These are phyloP conservation scores for Pelobates fuscus DNA, from an alignment of 2,113 vertebrate species.

Conservation along the genomic window DNA sequence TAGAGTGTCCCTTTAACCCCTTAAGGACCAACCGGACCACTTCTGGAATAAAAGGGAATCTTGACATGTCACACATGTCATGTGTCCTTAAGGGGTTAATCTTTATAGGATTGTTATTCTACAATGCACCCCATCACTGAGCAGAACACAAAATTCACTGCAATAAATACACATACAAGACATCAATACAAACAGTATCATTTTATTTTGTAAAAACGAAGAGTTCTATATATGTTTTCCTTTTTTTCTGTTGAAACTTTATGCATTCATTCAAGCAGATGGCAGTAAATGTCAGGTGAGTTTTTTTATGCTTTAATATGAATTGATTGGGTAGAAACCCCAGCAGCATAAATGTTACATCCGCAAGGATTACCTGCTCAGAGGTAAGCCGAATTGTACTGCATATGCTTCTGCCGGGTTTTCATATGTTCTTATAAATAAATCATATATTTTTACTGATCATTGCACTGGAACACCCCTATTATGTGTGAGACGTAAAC, in stretches of 20 bases:
- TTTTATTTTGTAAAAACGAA: neutral
- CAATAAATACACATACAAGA: no score
- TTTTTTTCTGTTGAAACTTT: neutral
- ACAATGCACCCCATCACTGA: no score
- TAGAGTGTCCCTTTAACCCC: no score
- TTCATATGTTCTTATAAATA: neutral
- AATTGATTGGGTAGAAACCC: constrained; percentile 16
- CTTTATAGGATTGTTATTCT: no score
- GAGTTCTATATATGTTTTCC: neutral
- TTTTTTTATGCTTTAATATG: constrained; percentile 15
- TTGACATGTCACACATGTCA: no score
- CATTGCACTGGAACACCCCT: neutral
- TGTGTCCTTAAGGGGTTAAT: no score
- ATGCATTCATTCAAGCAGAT: constrained; percentile 6
- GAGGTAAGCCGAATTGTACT: neutral
- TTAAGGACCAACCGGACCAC: no score
- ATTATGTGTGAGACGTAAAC: no score
- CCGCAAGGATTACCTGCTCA: constrained; percentile 1
- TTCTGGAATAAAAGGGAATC: no score
- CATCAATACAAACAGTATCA: neutral
- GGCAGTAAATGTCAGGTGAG: constrained; percentile 20
- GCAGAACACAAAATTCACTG: no score
- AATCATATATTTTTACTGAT: neutral
- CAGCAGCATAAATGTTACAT: constrained; percentile 1
- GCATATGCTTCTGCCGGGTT: neutral